Percentiles rank a stretch among this genome's conserved stretches.
phyloP scores from a whole-genome alignment of 2,797 vertebrate genomes.

The Numenius phaeopus region DNA sequence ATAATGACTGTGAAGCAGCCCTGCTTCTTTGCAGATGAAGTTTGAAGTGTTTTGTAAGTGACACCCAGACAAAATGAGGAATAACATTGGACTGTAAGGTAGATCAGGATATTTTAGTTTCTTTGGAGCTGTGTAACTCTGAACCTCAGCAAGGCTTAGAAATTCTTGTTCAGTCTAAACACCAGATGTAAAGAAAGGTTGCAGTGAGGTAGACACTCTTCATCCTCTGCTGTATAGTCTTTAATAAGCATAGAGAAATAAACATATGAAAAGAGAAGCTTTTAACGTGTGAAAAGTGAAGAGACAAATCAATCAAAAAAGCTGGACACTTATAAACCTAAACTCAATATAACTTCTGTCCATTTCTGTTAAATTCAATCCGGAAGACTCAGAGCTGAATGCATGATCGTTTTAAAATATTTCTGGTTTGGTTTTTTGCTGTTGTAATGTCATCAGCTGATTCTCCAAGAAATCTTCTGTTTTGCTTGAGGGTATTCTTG shows the following conservation, averaged over 20 bases:
- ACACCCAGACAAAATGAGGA: background rate
- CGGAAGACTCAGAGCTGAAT: background rate
- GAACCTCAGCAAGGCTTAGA: background rate
- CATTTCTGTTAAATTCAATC: background rate
- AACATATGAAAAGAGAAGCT: background rate
- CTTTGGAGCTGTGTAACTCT: background rate
- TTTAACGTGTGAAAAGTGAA: background rate
- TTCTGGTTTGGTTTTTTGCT: background rate
- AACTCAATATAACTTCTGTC: background rate
- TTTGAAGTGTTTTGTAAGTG: background rate
- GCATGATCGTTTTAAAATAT: background rate
- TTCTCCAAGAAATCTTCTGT: background rate
- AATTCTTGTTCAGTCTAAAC: background rate
- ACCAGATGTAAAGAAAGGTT: background rate
- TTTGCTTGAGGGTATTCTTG: background rate
- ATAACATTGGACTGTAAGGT: background rate
- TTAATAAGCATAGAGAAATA: background rate
- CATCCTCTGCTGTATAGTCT: background rate
- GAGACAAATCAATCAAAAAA: background rate
- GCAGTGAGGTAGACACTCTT: background rate
- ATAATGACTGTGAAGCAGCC: background rate
- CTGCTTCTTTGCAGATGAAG: background rate
- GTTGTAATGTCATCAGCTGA: background rate
- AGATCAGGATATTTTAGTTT: background rate
- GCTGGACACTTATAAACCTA: background rate